Evolutionary conservation across 2,113 vertebrate species (phyloP).

Genomic region (Caloenas nicobarica): DNA sequence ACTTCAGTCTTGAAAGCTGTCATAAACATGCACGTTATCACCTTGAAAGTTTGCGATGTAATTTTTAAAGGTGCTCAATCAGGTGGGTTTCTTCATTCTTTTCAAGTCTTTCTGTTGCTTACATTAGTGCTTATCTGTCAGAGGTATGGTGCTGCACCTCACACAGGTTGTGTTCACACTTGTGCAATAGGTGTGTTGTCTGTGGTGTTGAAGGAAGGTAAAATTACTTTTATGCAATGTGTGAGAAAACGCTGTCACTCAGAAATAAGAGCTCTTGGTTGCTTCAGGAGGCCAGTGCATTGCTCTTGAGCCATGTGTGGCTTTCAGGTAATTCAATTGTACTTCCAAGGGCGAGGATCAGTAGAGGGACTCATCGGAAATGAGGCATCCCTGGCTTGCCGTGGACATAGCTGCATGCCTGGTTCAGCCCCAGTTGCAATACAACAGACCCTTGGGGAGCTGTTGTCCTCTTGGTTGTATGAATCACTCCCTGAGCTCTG

Average conservation of each 20-base stretch:
- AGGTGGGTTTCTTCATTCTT: background rate
- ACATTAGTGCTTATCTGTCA: background rate
- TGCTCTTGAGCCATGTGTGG: background rate
- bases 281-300: background rate
- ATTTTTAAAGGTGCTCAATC: background rate
- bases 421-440: background rate
- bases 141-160: background rate
- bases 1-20: background rate
- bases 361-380: background rate
- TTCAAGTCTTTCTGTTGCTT: background rate
- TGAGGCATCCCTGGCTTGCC: background rate
- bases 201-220: background rate
- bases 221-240: background rate
- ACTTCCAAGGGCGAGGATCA: background rate
- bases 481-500: background rate
- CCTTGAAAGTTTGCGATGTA: background rate
- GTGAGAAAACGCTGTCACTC: background rate
- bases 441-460: background rate
- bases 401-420: background rate
- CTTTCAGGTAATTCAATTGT: background rate
- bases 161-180: background rate
- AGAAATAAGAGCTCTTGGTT: background rate
- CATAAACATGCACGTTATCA: rapidly evolving
- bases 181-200: background rate
- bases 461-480: background rate